These are phyloP conservation scores for Seladonia tumulorum DNA, from an alignment of 2,888 invertebrate genomes.

Conservation along the genomic window DNA sequence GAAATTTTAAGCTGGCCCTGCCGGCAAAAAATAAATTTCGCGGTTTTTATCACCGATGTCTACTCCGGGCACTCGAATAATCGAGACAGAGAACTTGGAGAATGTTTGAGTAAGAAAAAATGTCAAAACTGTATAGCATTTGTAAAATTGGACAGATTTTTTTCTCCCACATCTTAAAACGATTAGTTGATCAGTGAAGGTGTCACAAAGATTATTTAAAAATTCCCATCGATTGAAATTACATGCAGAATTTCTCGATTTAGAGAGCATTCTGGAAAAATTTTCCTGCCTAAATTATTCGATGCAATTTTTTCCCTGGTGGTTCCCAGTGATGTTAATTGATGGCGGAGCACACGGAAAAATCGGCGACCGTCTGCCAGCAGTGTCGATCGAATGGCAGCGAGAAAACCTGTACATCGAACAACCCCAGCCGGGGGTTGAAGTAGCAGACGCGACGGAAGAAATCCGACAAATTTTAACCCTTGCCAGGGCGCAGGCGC, in stretches of 20 bases:
- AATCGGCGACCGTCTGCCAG: neutral
- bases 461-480: neutral
- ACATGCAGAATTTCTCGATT: neutral
- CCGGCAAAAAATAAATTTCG: neutral
- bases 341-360: neutral
- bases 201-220: neutral
- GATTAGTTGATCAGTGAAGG: too few species aligned
- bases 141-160: too few species aligned
- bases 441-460: conserved; percentile 5
- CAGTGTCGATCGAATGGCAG: neutral
- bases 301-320: neutral
- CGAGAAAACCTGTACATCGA: neutral
- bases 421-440: neutral
- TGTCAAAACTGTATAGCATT: too few species aligned
- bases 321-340: neutral
- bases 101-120: neutral
- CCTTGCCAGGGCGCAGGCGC: neutral
- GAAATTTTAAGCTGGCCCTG: neutral
- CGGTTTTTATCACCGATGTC: neutral
- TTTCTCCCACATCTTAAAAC: too few species aligned
- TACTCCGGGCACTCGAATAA: neutral
- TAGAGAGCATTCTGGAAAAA: neutral
- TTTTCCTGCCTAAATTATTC: neutral
- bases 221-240: neutral
- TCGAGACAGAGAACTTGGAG: neutral